phyloP scores from a whole-genome alignment of 2,797 vertebrate species.

The Rhodeus uyekii region DNA sequence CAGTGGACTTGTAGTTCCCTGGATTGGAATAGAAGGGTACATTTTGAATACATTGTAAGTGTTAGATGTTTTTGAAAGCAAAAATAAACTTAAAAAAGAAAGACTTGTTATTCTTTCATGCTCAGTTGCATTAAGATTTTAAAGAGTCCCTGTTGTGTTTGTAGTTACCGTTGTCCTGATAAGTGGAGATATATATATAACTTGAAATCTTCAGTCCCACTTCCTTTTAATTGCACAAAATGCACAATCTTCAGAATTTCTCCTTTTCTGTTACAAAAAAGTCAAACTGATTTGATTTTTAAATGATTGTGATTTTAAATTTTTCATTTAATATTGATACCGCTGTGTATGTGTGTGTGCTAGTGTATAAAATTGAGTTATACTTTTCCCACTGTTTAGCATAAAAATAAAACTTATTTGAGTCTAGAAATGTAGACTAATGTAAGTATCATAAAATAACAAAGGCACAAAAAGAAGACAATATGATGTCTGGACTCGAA shows the following conservation, averaged over 20 bases:
- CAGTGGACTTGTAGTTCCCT: neutral
- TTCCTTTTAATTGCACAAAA: neutral
- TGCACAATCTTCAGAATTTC: neutral
- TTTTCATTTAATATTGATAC: neutral
- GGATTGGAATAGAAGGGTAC: neutral
- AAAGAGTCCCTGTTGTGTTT: neutral
- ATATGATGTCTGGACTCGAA: constrained; percentile 56
- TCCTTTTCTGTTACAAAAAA: neutral
- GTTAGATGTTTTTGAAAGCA: neutral
- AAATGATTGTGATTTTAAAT: neutral
- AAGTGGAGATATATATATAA: neutral
- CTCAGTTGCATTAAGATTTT: neutral
- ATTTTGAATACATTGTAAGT: neutral
- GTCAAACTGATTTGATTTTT: neutral
- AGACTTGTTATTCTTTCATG: neutral
- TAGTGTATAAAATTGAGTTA: neutral
- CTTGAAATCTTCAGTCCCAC: neutral
- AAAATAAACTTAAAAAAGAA: too few relatives aligned
- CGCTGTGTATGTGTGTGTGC: neutral
- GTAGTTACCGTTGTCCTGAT: neutral
- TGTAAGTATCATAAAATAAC: constrained; percentile 56
- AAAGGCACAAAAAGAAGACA: constrained; percentile 56
- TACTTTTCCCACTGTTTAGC: constrained; percentile 7
- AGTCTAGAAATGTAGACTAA: constrained; percentile 20
- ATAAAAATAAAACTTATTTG: neutral